Base-by-base conservation (phyloP, 2,797 vertebrate genomes). In the Ara ararauna region DNA sequence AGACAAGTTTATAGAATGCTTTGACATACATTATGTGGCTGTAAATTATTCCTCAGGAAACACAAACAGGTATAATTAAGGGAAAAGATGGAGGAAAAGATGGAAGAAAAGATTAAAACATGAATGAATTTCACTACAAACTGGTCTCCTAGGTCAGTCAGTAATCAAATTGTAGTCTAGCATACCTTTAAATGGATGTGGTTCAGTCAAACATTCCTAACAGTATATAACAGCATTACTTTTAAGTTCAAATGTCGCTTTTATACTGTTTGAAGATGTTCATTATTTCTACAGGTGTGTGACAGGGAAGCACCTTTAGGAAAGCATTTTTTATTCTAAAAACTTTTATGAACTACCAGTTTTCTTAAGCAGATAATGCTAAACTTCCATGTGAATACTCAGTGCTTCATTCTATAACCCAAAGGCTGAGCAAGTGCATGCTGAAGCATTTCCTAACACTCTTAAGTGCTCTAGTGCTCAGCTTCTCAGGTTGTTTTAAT, bases 31-130 rank as follows among this genome's bases (percentile, higher is more conserved):
- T 90, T 86, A 23, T 22, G 40, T 30, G 72, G 90, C 72, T 95
- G 67, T 86, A 91, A 97, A 97, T 97, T 75, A 97, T 75, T 97
- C 84, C 95, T 95, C 68, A 81, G 79, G 36, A 90, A 87, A 87
- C 45, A 93, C 40, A 95, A 85, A 95, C 86, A 73, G 62, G 65
- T 91, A 61, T 94, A 91, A 97, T 94, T 94, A 92, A 94, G 76
- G 73, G 77, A 96, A 96, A 94, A 85, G 48, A 94, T 44, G 30
- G 70, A 77, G 73, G 77, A 96, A 96, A 94, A 85, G 48, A 94
- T 44, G 30, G 70, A 77, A 93, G 71, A 91, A 78, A 92, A 90
- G 77, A 93, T 30, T 89, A 91, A 96, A 95, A 93, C 29, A 78
- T 74, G 78, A 97, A 89, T 60, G 65, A 91, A 83, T 72, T 15